A percentile compares a stretch with the other conserved stretches of the same genome.
Evolutionary conservation across 2,888 invertebrate species (phyloP).

Genomic region (Drosophila austrosaltans): DNA sequence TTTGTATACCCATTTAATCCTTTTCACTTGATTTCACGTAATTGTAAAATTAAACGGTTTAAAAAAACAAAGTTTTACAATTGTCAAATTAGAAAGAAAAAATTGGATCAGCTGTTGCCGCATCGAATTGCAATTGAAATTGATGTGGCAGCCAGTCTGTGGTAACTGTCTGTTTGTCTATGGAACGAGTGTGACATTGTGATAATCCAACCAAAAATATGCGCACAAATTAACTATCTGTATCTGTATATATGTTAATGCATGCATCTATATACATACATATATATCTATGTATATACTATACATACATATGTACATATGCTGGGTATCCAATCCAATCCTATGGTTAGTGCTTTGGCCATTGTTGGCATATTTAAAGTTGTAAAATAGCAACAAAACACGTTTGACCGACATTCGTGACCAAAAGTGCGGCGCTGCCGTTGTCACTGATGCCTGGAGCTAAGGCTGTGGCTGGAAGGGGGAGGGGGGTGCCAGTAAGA

Average conservation of each 20-base stretch:
- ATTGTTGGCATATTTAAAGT: constrained; percentile 79
- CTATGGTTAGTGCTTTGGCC: constrained; percentile 42
- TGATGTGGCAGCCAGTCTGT: constrained; percentile 16
- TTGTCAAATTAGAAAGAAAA: constrained; percentile 59
- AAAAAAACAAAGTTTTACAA: constrained; percentile 4
- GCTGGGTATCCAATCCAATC: constrained; percentile 17
- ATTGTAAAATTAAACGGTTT: neutral
- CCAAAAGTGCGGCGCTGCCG: constrained; percentile 62
- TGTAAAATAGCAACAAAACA: constrained; percentile 77
- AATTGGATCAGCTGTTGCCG: constrained; percentile 43
- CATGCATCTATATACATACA: constrained; percentile 21
- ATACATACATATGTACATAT: neutral
- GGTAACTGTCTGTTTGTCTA: constrained; percentile 25
- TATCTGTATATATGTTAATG: constrained; percentile 12
- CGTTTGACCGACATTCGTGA: constrained; percentile 78
- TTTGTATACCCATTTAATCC: too few species aligned
- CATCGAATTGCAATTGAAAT: constrained; percentile 48
- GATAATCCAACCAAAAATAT: constrained; percentile 77
- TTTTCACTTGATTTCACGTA: too few species aligned
- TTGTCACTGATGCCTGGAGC: constrained; percentile 32
- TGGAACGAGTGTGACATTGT: constrained; percentile 55
- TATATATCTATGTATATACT: neutral
- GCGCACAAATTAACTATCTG: constrained; percentile 76
- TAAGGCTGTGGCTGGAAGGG: constrained; percentile 17
- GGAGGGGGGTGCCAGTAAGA: constrained; percentile 27